phyloP scores from a whole-genome alignment of 2,888 invertebrate species.

The Colletes collaris region DNA sequence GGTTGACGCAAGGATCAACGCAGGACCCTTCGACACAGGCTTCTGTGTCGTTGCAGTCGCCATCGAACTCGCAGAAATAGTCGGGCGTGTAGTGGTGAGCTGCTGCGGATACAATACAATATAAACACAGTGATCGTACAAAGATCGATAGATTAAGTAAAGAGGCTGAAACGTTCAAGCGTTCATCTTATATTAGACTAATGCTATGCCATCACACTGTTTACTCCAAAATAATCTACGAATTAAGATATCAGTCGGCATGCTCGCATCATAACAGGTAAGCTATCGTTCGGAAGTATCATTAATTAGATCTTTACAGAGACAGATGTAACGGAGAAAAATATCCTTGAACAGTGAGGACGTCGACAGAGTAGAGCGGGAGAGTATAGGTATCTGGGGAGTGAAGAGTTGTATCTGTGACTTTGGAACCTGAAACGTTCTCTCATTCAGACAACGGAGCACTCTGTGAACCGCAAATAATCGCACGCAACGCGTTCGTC shows the following conservation, averaged over 20 bases:
- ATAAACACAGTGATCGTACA: conserved; percentile 70
- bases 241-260: conserved; percentile 68
- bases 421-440: conserved; percentile 62
- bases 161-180: conserved; percentile 55
- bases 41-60: conserved; percentile 92
- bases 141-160: conserved; percentile 32
- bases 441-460: conserved; percentile 62
- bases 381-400: conserved; percentile 49
- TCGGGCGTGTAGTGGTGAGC: conserved; percentile 82
- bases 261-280: conserved; percentile 69
- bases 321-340: conserved; percentile 82
- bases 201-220: conserved; percentile 58
- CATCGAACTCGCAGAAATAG: conserved; percentile 91
- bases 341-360: conserved; percentile 70
- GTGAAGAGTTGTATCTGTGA: conserved; percentile 64
- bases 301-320: conserved; percentile 78
- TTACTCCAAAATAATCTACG: conserved; percentile 62
- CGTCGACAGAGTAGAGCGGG: conserved; percentile 70
- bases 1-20: conserved; percentile 91
- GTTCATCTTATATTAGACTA: conserved; percentile 62
- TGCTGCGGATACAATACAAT: conserved; percentile 83
- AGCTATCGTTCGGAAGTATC: conserved; percentile 69
- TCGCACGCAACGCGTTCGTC: too few species aligned
- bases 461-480: not conserved
- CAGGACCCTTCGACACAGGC: conserved; percentile 93